Percentiles rank a stretch among this genome's conserved stretches.
These are phyloP conservation scores for Ianthella basta DNA, from an alignment of 37 sponge, comb jelly and placozoan genomes.

Conservation along the genomic window DNA sequence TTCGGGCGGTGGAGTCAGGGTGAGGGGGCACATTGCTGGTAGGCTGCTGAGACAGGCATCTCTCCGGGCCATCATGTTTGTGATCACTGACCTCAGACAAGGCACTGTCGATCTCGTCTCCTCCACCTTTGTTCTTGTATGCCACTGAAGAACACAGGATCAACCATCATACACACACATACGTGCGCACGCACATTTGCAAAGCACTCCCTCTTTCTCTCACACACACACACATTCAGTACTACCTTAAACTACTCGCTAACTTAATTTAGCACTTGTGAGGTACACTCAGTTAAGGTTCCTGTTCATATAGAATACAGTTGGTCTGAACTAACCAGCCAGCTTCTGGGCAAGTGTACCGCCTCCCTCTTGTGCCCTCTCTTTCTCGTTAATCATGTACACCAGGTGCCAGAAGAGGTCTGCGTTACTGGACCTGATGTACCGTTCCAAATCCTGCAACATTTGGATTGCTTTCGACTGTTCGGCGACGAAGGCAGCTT, in stretches of 20 bases:
- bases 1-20: too few species aligned
- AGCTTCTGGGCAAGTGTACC: background rate
- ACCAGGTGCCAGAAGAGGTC: slow-evolving; percentile 1
- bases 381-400: slow-evolving; percentile 9
- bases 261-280: too few species aligned
- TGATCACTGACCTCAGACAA: background rate
- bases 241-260: too few species aligned
- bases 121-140: slow-evolving; percentile 16
- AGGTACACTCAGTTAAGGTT: too few species aligned
- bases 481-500: background rate
- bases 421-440: background rate
- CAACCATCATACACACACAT: background rate
- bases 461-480: background rate
- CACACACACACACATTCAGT: too few species aligned
- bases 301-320: too few species aligned
- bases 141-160: background rate
- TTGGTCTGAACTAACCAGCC: background rate
- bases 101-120: slow-evolving; percentile 13
- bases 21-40: too few species aligned
- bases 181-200: too few species aligned
- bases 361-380: background rate
- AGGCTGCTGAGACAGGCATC: too few species aligned
- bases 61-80: too few species aligned
- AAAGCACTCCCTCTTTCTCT: too few species aligned
- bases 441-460: slow-evolving; percentile 16